Evolutionary conservation across 2,113 vertebrate species (phyloP).

Genomic region (Muntiacus muntjak): DNA sequence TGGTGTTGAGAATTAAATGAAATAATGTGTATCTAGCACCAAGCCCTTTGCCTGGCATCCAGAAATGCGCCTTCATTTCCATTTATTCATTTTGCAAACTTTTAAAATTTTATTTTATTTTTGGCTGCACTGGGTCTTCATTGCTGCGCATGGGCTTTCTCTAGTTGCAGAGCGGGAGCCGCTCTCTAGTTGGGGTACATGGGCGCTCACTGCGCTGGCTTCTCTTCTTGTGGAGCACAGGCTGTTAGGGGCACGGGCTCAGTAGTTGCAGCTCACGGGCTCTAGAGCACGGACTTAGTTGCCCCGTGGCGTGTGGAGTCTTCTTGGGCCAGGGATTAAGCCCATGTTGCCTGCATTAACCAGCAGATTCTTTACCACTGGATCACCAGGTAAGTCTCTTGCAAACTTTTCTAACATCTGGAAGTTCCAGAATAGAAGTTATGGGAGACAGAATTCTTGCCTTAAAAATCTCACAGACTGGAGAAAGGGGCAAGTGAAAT

Average conservation of each 20-base stretch:
- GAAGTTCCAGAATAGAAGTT: background rate
- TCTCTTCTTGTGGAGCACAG: background rate
- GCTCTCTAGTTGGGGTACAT: background rate
- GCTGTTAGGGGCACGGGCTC: background rate
- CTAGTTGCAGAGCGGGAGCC: fast-evolving
- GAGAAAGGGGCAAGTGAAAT: background rate
- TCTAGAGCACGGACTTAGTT: background rate
- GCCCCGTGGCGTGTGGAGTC: background rate
- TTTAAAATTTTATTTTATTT: background rate
- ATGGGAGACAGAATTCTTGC: background rate
- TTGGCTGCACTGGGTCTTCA: background rate
- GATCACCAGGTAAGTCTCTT: background rate
- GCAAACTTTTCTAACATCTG: background rate
- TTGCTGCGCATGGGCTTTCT: background rate
- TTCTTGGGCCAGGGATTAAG: background rate
- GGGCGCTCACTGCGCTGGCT: background rate
- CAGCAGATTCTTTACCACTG: background rate
- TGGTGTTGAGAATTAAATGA: background rate
- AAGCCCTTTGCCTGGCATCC: background rate
- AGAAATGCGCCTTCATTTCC: background rate
- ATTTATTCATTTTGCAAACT: background rate
- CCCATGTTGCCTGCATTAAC: background rate
- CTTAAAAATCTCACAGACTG: background rate
- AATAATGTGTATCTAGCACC: background rate
- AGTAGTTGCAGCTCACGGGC: background rate